Conservation (phyloP, 2,797 vertebrate genomes). For the Cottoperca gobio region DNA sequence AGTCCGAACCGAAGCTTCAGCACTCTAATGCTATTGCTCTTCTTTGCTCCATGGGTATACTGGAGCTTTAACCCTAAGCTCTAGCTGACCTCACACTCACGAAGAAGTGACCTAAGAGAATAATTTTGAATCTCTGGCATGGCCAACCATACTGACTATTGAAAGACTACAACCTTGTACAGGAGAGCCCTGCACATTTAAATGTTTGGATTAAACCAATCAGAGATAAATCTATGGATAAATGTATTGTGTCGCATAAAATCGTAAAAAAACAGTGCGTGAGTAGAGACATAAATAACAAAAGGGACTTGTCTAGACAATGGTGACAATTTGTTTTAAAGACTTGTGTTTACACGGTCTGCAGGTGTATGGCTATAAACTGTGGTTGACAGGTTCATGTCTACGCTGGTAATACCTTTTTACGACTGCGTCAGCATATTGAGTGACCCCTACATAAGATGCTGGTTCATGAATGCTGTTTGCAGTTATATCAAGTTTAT, state of each 20-base stretch:
- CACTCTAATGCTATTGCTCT: neutral
- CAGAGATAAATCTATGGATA: neutral
- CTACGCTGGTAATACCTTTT: slow-evolving; percentile 15
- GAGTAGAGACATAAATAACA: neutral
- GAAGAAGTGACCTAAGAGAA: slow-evolving; percentile 13
- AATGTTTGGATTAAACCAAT: slow-evolving; percentile 3
- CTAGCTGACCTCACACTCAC: slow-evolving; percentile 12
- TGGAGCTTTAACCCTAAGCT: slow-evolving; percentile 11
- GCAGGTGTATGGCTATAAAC: slow-evolving; percentile 11
- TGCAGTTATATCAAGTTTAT: slow-evolving; percentile 34
- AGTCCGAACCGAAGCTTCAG: slow-evolving; percentile 7
- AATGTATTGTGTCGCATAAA: slow-evolving; percentile 1
- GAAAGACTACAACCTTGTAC: slow-evolving; percentile 12
- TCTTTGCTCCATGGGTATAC: neutral
- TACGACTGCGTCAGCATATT: neutral
- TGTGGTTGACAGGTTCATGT: slow-evolving; percentile 18
- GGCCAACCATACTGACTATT: neutral
- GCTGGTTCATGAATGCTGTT: slow-evolving; percentile 12
- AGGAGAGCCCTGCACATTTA: neutral
- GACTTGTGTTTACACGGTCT: neutral
- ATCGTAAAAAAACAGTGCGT: neutral
- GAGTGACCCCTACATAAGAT: slow-evolving; percentile 5
- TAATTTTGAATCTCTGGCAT: slow-evolving; percentile 2
- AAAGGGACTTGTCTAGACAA: slow-evolving; percentile 10
- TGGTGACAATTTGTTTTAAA: neutral